Percentiles rank a stretch among this genome's conserved stretches.
Evolutionary conservation across 2,888 invertebrate genomes (phyloP).

Genomic region (Diabrotica balteata): DNA sequence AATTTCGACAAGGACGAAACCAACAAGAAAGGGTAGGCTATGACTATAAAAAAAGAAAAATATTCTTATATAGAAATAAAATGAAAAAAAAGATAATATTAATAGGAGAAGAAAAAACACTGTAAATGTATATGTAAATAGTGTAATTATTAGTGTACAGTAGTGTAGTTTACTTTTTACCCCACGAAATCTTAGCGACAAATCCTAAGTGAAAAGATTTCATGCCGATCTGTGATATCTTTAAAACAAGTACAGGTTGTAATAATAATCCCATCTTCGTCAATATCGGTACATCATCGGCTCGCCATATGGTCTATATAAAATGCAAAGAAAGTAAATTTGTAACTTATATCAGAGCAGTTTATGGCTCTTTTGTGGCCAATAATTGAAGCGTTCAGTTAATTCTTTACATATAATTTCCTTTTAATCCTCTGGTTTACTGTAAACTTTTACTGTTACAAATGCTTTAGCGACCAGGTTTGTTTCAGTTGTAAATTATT

Average conservation of each 20-base stretch:
- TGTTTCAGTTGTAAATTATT: background rate
- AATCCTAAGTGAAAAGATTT: background rate
- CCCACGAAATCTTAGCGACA: background rate
- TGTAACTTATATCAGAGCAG: slow-evolving; percentile 1
- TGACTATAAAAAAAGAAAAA: too few species aligned
- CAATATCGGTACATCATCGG: too few species aligned
- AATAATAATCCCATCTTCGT: too few species aligned
- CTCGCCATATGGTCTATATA: slow-evolving; percentile 21
- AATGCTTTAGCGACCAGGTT: slow-evolving; percentile 9
- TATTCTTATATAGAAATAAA: too few species aligned
- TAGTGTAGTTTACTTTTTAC: background rate
- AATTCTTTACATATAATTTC: slow-evolving; percentile 21
- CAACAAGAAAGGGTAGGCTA: too few species aligned
- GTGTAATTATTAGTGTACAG: background rate
- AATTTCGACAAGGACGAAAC: too few species aligned
- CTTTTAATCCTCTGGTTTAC: slow-evolving; percentile 25
- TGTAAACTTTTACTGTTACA: slow-evolving; percentile 23
- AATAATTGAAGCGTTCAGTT: slow-evolving; percentile 4
- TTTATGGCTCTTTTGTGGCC: slow-evolving; percentile 8
- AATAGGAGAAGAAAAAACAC: too few species aligned
- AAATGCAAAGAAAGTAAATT: slow-evolving; percentile 22
- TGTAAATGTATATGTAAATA: too few species aligned
- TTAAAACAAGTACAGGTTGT: too few species aligned
- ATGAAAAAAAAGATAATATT: too few species aligned
- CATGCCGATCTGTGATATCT: too few species aligned